These are phyloP conservation scores for Varanus salvator DNA, from an alignment of 2,113 vertebrate species.

Conservation along the genomic window DNA sequence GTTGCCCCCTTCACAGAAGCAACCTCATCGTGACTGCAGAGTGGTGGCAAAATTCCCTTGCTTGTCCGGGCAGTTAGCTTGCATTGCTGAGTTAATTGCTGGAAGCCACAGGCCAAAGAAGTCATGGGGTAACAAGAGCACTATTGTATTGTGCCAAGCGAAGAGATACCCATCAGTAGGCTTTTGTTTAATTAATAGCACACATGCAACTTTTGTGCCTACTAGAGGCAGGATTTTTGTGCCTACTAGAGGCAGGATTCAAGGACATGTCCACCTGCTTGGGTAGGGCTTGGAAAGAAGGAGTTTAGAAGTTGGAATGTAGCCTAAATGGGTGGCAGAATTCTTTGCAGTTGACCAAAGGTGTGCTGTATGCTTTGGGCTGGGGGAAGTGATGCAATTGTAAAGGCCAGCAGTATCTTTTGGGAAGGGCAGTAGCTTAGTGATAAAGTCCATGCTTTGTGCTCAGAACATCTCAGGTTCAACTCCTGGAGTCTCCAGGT, in stretches of 20 bases:
- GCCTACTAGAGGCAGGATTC: too few species aligned
- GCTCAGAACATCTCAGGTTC: too few species aligned
- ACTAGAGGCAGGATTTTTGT: neutral
- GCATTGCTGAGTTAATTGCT: neutral
- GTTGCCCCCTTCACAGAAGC: neutral
- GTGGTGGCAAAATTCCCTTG: neutral
- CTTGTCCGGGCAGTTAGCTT: neutral
- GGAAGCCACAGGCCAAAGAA: neutral
- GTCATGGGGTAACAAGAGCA: neutral
- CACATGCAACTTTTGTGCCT: neutral
- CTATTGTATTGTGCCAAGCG: neutral
- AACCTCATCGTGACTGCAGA: neutral
- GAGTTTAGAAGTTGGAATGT: neutral
- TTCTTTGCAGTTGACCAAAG: neutral
- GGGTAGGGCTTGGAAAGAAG: neutral
- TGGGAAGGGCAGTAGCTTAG: too few species aligned
- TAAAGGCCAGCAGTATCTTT: neutral
- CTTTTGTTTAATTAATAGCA: slow-evolving; percentile 7
- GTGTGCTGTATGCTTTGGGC: neutral
- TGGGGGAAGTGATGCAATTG: neutral
- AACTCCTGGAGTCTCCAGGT: too few species aligned
- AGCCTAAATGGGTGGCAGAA: neutral
- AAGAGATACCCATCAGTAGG: neutral
- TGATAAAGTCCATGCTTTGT: too few species aligned
- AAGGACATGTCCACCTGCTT: neutral